Conservation (phyloP, 1,140 invertebrate genomes). For the Tetragonula clypearis region DNA sequence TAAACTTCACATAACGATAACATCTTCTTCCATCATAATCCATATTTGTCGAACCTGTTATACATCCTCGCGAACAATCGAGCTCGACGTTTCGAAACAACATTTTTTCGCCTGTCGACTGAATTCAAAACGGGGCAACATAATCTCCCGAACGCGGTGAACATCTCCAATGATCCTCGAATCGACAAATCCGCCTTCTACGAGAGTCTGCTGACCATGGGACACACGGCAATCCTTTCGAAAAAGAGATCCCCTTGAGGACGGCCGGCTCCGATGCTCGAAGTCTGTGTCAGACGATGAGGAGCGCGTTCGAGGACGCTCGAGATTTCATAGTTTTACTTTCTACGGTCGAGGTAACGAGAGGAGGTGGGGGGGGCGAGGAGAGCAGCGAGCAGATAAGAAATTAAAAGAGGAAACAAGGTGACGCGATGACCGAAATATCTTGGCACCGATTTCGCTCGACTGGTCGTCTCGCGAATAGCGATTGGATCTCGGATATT, state of each 20-base stretch:
- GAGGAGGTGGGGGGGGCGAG: not conserved
- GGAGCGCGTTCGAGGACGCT: constrained; percentile 51
- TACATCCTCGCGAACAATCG: not conserved
- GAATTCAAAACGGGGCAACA: not conserved
- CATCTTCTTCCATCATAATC: not conserved
- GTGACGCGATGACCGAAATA: constrained; percentile 42
- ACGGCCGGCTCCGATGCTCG: not conserved
- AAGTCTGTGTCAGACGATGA: constrained; percentile 54
- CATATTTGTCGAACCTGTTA: not conserved
- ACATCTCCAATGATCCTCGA: not conserved
- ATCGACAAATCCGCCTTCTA: constrained; percentile 35
- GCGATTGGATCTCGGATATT: too few relatives aligned
- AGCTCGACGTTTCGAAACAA: not conserved
- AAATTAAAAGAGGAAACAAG: constrained; percentile 18
- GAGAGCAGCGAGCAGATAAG: not conserved
- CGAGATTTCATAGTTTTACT: constrained; percentile 60
- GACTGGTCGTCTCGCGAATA: not conserved
- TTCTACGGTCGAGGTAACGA: constrained; percentile 51
- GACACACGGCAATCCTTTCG: constrained; percentile 2
- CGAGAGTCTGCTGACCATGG: not conserved
- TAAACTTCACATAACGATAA: too few relatives aligned
- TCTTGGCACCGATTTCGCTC: constrained; percentile 43
- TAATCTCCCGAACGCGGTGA: not conserved
- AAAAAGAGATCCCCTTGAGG: constrained; percentile 17
- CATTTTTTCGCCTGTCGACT: not conserved